Conservation (phyloP, 30 jellyfish, hydroid and myxozoan genomes). For the Rhopilema esculentum region DNA sequence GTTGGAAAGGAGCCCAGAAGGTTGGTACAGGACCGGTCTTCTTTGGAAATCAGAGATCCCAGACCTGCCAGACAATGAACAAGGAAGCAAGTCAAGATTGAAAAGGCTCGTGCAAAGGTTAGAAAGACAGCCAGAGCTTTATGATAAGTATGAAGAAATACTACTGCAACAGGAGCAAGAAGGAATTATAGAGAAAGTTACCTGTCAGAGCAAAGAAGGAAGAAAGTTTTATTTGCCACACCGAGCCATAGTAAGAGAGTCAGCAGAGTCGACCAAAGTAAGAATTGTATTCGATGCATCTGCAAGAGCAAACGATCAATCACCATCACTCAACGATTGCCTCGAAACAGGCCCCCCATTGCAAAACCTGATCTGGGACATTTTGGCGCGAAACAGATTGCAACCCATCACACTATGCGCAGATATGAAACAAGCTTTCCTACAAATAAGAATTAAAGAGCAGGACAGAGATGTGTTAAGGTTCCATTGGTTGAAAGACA, state of each 20-base stretch:
- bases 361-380: conserved; percentile 17
- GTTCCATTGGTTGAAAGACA: conserved; percentile 18
- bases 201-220: conserved; percentile 44
- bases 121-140: conserved; percentile 54
- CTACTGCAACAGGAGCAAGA: conserved; percentile 31
- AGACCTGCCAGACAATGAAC: conserved; percentile 33
- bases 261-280: conserved; percentile 71
- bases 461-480: neutral
- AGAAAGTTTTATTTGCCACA: conserved; percentile 75
- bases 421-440: conserved; percentile 9
- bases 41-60: conserved; percentile 44
- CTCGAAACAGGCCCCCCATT: neutral
- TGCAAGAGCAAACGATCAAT: conserved; percentile 2
- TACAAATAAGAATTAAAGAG: neutral
- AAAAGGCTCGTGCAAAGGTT: conserved; percentile 34
- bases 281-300: conserved; percentile 51
- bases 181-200: conserved; percentile 50
- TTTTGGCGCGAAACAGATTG: conserved; percentile 1
- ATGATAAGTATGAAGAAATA: conserved; percentile 31
- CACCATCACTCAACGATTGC: neutral
- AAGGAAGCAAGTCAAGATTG: conserved; percentile 52
- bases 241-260: conserved; percentile 53
- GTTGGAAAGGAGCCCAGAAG: conserved; percentile 29
- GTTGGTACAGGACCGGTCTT: conserved; percentile 55
- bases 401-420: neutral